phyloP scores from a whole-genome alignment of 2,888 invertebrate species.

The Scelioninae gen. 1 region DNA sequence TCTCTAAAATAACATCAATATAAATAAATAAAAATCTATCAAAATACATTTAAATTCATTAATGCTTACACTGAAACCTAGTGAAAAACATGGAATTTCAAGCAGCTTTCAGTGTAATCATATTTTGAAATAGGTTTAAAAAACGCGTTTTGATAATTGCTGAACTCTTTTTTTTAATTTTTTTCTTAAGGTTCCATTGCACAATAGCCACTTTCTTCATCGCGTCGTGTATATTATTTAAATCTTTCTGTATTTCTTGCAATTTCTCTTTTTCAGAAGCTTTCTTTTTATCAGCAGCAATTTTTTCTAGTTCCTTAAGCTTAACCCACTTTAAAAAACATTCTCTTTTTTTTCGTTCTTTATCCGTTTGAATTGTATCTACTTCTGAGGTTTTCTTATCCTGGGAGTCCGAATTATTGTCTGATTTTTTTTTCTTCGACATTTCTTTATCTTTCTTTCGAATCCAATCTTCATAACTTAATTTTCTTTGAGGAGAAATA shows the following conservation, averaged over 20 bases:
- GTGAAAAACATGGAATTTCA: no score
- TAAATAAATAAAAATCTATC: neutral
- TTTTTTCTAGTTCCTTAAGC: constrained; percentile 18
- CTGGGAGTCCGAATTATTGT: neutral
- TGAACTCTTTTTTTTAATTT: constrained; percentile 4
- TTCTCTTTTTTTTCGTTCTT: constrained; percentile 11
- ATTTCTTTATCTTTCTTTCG: constrained; percentile 8
- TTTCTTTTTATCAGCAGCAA: constrained; percentile 5
- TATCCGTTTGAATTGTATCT: neutral
- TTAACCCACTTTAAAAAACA: constrained; percentile 17
- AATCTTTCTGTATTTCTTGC: constrained; percentile 3
- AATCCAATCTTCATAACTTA: constrained; percentile 34
- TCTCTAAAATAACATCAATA: neutral
- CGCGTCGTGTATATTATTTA: constrained; percentile 1
- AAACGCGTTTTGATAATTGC: no score
- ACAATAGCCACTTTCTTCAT: constrained; percentile 9
- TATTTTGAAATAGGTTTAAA: no score
- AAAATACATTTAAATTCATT: no score
- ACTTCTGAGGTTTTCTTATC: neutral
- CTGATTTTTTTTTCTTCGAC: constrained; percentile 1
- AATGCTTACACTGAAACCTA: no score
- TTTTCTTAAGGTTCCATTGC: constrained; percentile 18
- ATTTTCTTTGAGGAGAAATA: neutral
- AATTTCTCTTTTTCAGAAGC: constrained; percentile 6
- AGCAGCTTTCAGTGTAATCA: no score